Percentiles rank a stretch among this genome's conserved stretches.
Conservation (phyloP, 2,113 vertebrate species). For the Percina caprodes region DNA sequence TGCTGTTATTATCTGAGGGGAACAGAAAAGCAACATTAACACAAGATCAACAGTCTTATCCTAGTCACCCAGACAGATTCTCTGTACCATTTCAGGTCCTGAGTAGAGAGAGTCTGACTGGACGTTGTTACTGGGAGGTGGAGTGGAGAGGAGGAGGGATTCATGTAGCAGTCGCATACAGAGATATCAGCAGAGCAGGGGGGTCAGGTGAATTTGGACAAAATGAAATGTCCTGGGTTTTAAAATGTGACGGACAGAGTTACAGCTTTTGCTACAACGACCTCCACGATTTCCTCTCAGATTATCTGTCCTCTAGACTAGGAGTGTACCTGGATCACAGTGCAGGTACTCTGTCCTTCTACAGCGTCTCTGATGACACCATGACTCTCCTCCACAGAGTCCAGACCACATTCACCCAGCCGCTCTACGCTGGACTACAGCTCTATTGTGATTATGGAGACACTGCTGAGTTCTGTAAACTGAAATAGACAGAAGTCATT, state of each 20-base stretch:
- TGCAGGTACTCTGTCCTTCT: conserved; percentile 9
- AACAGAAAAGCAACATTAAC: conserved; percentile 25
- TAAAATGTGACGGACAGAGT: too few species aligned
- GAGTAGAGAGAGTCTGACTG: conserved; percentile 39
- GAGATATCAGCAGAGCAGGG: neutral
- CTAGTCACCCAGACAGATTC: conserved; percentile 39
- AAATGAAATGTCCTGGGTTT: conserved; percentile 34
- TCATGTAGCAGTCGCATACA: conserved; percentile 6
- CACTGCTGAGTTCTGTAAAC: neutral
- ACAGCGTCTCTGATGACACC: conserved; percentile 4
- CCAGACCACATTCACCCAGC: conserved; percentile 15
- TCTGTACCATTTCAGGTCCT: conserved; percentile 11
- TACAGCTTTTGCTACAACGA: too few species aligned
- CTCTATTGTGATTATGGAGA: fast-evolving
- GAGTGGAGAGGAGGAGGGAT: neutral
- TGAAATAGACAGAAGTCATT: too few species aligned
- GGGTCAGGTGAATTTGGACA: conserved; percentile 30
- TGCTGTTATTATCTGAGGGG: conserved; percentile 21
- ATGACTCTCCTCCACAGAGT: conserved; percentile 9
- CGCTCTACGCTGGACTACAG: neutral
- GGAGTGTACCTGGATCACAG: conserved; percentile 36
- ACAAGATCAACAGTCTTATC: neutral
- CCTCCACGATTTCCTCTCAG: too few species aligned
- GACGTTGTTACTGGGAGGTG: conserved; percentile 41
- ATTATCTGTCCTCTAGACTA: neutral